Evolutionary conservation across 2,113 vertebrate species (phyloP), one percentile per base, ranked within the genome.

Genomic region (Ophiodon elongatus): DNA sequence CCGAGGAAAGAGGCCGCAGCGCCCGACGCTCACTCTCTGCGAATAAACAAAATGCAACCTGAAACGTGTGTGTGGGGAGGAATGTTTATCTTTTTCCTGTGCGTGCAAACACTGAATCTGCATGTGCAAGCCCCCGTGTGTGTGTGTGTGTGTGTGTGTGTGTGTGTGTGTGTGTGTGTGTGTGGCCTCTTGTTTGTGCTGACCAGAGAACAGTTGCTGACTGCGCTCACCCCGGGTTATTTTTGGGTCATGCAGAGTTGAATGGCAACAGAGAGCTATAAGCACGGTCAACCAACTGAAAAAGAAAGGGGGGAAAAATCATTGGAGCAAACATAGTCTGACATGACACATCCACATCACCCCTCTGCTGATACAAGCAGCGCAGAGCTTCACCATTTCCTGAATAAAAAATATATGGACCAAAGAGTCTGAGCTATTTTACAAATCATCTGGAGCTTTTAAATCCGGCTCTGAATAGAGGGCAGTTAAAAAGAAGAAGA

Each of bases 201-300:
- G 93, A 92, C 91, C 88, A 43, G 73, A 77, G 60, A 87, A 52
- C 82, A 86, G 68, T 84, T 92, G 90, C 91, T 90, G 87, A 88
- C 87, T 72, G 72, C 64, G 67, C 85, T 89, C 65, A 85, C 88
- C 86, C 75, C 60, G 0, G 84, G 89, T 88, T 87, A 87, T 92
- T 88, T 89, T 84, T 75, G 86, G 91, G 91, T 92, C 86, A 92
- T 63, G 69, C 74, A 79, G 87, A 90, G 88, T 89, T 92, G 86
- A 85, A 69, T 56, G 80, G 79, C 79, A 76, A 82, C 86, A 80
- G 50, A 64, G 65, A 77, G 74, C 80, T 88, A 70, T 69, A 59
- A 84, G 76, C 81, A 82, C 31, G 25, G 57, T 68, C 80, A 68
- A 76, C 76, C 74, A 47, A 56, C 47, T 85, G 69, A 65, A 82